These are phyloP conservation scores for Cryptophagus acutangulus DNA, from an alignment of 2,888 invertebrate species.

Conservation along the genomic window DNA sequence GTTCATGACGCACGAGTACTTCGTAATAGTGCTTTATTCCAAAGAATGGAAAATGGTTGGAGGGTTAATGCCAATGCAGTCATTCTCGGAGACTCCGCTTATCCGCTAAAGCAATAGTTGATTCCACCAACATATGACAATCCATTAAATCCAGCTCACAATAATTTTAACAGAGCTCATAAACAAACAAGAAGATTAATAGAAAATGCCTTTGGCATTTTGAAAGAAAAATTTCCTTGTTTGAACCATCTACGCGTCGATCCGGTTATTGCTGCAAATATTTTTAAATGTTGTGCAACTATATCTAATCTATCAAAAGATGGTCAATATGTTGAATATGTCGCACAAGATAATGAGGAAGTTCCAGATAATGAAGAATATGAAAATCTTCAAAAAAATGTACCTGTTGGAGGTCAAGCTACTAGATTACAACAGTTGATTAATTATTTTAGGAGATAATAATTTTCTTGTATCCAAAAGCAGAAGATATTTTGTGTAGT, in stretches of 20 bases:
- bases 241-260: constrained; percentile 14
- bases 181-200: constrained; percentile 13
- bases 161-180: constrained; percentile 19
- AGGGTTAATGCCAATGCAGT: constrained; percentile 21
- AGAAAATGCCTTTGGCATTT: constrained; percentile 12
- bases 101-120: constrained; percentile 17
- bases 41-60: constrained; percentile 19
- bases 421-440: constrained; percentile 7
- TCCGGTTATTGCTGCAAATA: constrained; percentile 17
- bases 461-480: constrained; percentile 5
- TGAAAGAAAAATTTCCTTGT: too few relatives aligned
- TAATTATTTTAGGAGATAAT: constrained; percentile 7
- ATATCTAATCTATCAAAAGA: constrained; percentile 14
- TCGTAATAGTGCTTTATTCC: constrained; percentile 19
- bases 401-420: constrained; percentile 10
- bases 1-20: constrained; percentile 26
- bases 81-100: constrained; percentile 19
- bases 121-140: constrained; percentile 20
- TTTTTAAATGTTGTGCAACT: constrained; percentile 16
- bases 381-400: constrained; percentile 11
- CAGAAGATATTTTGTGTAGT: not conserved
- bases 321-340: constrained; percentile 6
- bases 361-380: constrained; percentile 8
- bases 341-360: constrained; percentile 5
- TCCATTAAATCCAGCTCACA: constrained; percentile 16